Evolutionary conservation across 2,113 vertebrate genomes (phyloP).

Genomic region (Lagopus leucura): DNA sequence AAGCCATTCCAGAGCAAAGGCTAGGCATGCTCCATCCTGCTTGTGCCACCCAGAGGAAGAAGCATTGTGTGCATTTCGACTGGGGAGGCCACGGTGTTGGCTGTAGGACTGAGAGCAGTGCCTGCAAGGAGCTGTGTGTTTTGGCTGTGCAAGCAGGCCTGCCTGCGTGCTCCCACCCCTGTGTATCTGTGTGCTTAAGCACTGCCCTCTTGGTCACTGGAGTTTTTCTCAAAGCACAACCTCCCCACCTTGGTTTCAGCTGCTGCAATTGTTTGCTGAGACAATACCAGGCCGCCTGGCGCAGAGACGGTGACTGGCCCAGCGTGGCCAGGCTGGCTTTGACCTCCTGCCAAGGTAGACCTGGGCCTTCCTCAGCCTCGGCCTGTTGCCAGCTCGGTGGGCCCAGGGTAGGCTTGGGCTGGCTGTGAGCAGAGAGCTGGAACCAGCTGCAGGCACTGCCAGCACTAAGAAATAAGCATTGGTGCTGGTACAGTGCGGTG

Average conservation of each 20-base stretch:
- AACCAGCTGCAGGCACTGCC: not conserved
- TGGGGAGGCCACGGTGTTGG: not conserved
- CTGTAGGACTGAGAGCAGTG: not conserved
- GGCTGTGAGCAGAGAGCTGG: not conserved
- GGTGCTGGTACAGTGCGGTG: not conserved
- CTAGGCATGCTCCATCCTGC: accelerated
- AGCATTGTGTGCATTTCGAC: not conserved
- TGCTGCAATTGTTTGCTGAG: not conserved
- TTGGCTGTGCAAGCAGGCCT: not conserved
- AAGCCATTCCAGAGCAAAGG: not conserved
- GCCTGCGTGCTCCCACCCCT: accelerated
- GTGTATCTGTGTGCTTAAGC: accelerated
- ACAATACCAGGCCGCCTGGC: conserved; percentile 21
- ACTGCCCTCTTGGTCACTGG: not conserved
- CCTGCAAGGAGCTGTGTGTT: accelerated
- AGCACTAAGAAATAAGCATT: conserved; percentile 7
- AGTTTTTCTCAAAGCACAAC: not conserved
- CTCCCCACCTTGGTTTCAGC: not conserved
- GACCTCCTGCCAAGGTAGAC: not conserved
- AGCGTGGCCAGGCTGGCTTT: not conserved
- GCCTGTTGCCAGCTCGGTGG: conserved; percentile 5
- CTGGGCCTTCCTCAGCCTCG: not conserved
- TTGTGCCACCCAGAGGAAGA: not conserved
- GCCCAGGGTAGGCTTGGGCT: accelerated
- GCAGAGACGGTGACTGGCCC: not conserved